Evolutionary conservation across 2,113 vertebrate genomes (phyloP), one percentile per base, ranked within the genome.

Genomic region (Menura novaehollandiae): DNA sequence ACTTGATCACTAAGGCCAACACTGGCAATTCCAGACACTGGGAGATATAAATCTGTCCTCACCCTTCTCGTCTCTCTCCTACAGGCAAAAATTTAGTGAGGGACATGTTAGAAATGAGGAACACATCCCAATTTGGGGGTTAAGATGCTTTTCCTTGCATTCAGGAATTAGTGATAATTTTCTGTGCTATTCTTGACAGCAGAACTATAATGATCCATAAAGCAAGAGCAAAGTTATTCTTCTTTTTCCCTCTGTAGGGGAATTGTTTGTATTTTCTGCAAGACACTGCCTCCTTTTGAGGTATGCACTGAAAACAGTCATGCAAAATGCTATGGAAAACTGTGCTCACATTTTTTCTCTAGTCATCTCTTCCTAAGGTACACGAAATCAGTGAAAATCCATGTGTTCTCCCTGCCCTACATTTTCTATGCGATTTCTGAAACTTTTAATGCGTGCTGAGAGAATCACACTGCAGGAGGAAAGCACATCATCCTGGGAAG

Each of bases 221-320:
- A 89, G 75, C 35, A 43, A 86, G 44, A 55, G 23, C 19, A 89
- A 89, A 91, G 91, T 78, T 80, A 90, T 71, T 63, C 74, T 88
- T 78, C 62, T 91, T 80, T 93, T 69, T 33, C 30, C 17, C 41
- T 88, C 88, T 91, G 60, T 39, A 75, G n/a, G 46, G 68, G 68
- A 91, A 83, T 78, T 91, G 63, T 7, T 84, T 90, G 6, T 89
- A 68, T 93, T 95, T 96, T 87, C 77, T 15, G 1, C 83, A 68
- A 92, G 88, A 89, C 55, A 33, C 64, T 96, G 85, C 79, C 78
- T 95, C 76, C 76, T 92, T 93, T 72, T 75, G 93, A 94, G 83
- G 73, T 59, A 24, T 33, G 39, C 46, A 41, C 26, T 88, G 76
- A 92, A 94, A 90, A 85, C 64, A 74, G 64, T 32, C 22, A 41